These are phyloP conservation scores for Rhopalosiphum maidis DNA, from an alignment of 1,140 invertebrate species.

Conservation along the genomic window DNA sequence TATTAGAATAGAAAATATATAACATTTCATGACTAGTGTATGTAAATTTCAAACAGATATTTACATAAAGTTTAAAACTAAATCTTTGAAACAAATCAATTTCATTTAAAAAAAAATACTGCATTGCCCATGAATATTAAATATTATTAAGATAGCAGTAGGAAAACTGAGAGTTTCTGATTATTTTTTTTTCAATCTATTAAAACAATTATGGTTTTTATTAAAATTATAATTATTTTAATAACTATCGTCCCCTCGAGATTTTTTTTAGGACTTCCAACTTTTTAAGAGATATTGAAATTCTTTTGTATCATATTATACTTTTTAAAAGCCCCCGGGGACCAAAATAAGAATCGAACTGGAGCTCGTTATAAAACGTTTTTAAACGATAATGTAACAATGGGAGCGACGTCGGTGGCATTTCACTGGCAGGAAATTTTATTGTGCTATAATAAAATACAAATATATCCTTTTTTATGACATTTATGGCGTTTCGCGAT, in stretches of 20 bases:
- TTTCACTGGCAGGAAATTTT: conserved; percentile 37
- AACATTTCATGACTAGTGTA: background rate
- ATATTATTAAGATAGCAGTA: background rate
- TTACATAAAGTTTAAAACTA: background rate
- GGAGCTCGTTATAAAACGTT: conserved; percentile 45
- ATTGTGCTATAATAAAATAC: conserved; percentile 30
- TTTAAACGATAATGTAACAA: conserved; percentile 48
- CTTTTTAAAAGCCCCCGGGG: conserved; percentile 39
- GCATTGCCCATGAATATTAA: background rate
- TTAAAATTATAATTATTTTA: conserved; percentile 55
- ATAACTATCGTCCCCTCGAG: background rate
- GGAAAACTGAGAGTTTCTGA: background rate
- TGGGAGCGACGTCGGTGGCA: background rate
- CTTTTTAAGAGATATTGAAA: conserved; percentile 38
- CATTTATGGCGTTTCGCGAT: background rate
- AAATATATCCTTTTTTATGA: conserved; percentile 19
- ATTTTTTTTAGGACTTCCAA: background rate
- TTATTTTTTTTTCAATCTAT: background rate
- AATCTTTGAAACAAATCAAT: conserved; percentile 16
- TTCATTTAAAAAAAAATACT: background rate
- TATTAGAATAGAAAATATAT: background rate
- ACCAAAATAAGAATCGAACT: conserved; percentile 27
- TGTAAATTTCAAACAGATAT: background rate
- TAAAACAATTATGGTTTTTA: conserved; percentile 35
- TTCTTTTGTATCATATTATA: conserved; percentile 44